Base-by-base conservation (phyloP, 2,888 invertebrate species). In the Lithosia quadra region DNA sequence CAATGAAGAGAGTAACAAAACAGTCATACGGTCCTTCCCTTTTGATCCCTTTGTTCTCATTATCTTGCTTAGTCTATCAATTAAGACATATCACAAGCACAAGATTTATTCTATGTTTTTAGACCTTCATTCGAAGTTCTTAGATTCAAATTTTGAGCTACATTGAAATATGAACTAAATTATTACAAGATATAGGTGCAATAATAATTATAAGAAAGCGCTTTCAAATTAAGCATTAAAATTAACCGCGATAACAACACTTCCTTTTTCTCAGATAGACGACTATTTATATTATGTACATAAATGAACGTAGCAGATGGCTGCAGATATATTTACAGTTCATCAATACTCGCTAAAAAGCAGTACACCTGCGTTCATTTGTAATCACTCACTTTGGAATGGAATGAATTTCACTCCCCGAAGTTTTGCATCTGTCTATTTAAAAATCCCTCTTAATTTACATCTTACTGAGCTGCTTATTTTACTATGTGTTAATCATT, bases 361-460 rank as follows among this genome's bases (percentile, higher is more conserved):
- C 75, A 78, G 72, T 83, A 78, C 84, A 84, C 80, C 85, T 87
- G 84, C 78, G 73, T 73, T 79, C 79, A 76, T 79, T 76, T 82
- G 82, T 84, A 85, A 86, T 87, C 81, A 81, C 85, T 84, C 81
- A 84, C 79, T 82, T 81, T 76, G 75, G 80, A 85, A 82, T 80
- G 71, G 79, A 58, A 72, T 72, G 68, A 79, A 84, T 77, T 67
- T 67, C 66, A 77, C 60, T 58, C 63, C 65, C 74, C 71, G 69
- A 72, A 65, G 63, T 59, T 65, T 62, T 33, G 58, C 36, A 49
- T 61, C 59, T 36, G 69, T 69, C 36, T 62, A 58, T 49, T 18
- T n/a, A 49, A 18, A 49, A n/a, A 49, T n/a, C 49, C n/a, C n/a
- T 18, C n/a, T 8, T 49, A 49, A 4, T 28, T 28, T 28, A 49